Evolutionary conservation across 2,113 vertebrate species (phyloP).

Genomic region (Dascyllus trimaculatus): DNA sequence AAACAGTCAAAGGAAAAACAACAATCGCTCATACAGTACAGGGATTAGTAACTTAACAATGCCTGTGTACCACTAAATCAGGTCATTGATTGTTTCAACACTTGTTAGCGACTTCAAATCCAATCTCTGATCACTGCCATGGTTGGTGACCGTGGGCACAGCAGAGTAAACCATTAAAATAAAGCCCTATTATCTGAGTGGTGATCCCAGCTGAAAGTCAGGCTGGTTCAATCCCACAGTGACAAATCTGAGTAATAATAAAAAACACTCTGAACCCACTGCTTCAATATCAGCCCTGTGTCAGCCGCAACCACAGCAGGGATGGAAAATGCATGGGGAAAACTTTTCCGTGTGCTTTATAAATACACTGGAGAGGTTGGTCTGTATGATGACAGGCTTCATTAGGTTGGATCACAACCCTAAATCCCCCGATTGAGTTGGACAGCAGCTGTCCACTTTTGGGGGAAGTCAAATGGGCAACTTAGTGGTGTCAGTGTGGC

Average conservation of each 20-base stretch:
- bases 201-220: background rate
- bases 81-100: conserved; percentile 9
- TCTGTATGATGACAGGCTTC: conserved; percentile 34
- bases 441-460: conserved; percentile 61
- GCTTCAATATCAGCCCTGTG: conserved; percentile 21
- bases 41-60: background rate
- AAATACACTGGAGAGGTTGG: conserved; percentile 47
- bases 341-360: conserved; percentile 49
- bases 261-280: conserved; percentile 6
- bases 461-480: background rate
- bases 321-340: conserved; percentile 55
- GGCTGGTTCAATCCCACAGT: background rate
- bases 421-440: conserved; percentile 46
- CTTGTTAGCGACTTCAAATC: conserved; percentile 18
- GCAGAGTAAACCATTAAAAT: conserved; percentile 44
- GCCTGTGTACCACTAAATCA: background rate
- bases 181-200: conserved; percentile 25
- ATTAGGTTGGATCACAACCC: conserved; percentile 46
- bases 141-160: background rate
- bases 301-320: conserved; percentile 19
- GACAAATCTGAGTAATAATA: conserved; percentile 19
- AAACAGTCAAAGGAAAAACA: background rate
- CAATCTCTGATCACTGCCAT: background rate
- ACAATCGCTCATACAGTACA: background rate
- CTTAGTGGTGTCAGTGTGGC: background rate